Base-by-base conservation (phyloP, 2,888 invertebrate species). In the Abrostola tripartita region DNA sequence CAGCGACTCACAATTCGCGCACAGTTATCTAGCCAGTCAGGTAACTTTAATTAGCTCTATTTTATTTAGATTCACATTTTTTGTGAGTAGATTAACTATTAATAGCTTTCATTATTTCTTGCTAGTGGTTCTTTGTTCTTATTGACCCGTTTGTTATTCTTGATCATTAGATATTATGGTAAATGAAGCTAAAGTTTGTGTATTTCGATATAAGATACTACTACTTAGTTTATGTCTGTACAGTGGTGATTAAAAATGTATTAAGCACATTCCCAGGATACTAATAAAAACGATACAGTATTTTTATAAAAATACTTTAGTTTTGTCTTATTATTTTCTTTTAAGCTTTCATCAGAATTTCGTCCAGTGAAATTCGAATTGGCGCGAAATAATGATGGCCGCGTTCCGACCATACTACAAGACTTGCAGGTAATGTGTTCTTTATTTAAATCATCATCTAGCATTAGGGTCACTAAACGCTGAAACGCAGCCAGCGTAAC, bases 1-100 rank as follows among this genome's bases (percentile, higher is more conserved):
- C 70, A 85, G 83, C 76, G 83, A 86, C 63, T 85, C 88, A 37
- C 90, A 88, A 59, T 85, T 87, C 75, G 72, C 87, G 24, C 84
- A 86, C 68, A 77, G 73, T 68, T 91, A 87, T 71, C 75, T 87
- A 38, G 77, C 79, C 53, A 83, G 75, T 74, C 88, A 90, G 88
- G 92, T 92, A 86, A 69, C 58, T 77, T 68, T 52, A 66, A 68
- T 56, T 66, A 67, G 66, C 53, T 69, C 63, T 58, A 68, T 60
- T 56, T 68, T 52, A 61, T 69, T 62, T 63, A 56, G 37, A 53
- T 59, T 42, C 58, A 68, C 41, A 53, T 71, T 72, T 57, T 64
- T 64, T 44, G 40, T 37, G 40, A 47, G 35, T 62, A 55, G 36
- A 65, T 54, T 36, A 24, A 55, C 51, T 36, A 59, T 52, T 75